phyloP scores from a whole-genome alignment of 92 coral and sea anemone genomes.

The Scolanthus callimorphus region DNA sequence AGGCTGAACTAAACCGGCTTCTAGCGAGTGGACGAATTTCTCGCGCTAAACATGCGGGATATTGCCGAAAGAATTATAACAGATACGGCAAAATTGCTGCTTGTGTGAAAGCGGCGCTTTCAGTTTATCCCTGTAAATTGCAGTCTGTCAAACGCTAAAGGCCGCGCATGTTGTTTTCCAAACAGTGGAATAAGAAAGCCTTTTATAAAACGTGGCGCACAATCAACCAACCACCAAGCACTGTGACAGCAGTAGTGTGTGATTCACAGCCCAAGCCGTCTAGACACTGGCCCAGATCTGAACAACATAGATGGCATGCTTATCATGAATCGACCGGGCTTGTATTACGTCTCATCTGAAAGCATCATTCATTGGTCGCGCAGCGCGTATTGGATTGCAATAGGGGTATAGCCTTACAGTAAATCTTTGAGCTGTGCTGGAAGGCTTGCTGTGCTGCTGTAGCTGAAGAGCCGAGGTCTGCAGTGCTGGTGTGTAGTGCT shows the following conservation, averaged over 20 bases:
- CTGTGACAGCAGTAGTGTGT: background rate
- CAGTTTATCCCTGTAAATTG: no score
- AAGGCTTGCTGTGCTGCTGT: constrained; percentile 25
- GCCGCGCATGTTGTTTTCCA: no score
- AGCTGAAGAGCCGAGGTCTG: constrained; percentile 22
- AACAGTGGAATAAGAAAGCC: no score
- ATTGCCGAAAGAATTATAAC: no score
- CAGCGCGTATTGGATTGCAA: constrained; percentile 32
- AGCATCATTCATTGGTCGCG: constrained; percentile 59
- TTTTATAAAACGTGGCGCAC: no score
- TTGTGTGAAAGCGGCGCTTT: no score
- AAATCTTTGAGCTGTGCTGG: constrained; percentile 12
- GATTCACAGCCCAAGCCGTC: constrained; percentile 3
- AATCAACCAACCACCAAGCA: no score
- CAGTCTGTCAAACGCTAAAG: no score
- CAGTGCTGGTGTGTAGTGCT: constrained; percentile 63
- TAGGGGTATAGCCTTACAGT: constrained; percentile 18
- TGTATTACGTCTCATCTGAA: constrained; percentile 27
- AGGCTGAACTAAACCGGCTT: no score
- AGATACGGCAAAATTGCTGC: no score
- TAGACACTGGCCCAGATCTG: constrained; percentile 15
- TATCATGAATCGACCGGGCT: constrained; percentile 1
- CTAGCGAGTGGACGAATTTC: no score
- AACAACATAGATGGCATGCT: constrained; percentile 19
- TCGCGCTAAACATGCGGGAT: no score